Percentiles rank a stretch among this genome's conserved stretches.
These are phyloP conservation scores for Hozukius guyotensis DNA, from an alignment of 2,797 vertebrate species.

Conservation along the genomic window DNA sequence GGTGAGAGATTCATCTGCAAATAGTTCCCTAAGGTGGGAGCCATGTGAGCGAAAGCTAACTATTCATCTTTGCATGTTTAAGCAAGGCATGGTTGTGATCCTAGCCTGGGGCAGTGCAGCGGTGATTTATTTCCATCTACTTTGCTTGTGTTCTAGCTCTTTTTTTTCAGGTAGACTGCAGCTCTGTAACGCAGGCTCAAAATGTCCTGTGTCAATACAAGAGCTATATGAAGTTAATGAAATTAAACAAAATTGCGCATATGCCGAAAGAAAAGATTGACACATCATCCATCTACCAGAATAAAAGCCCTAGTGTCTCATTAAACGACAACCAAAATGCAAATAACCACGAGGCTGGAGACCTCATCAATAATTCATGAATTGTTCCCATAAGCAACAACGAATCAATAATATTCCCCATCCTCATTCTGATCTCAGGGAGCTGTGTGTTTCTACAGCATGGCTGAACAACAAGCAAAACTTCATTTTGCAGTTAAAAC, in stretches of 20 bases:
- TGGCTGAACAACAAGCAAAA: slow-evolving; percentile 34
- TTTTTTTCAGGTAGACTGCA: slow-evolving; percentile 25
- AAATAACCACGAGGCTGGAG: slow-evolving; percentile 52
- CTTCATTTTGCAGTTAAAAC: slow-evolving; percentile 2
- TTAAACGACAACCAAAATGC: slow-evolving; percentile 58
- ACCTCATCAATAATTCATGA: slow-evolving; percentile 71
- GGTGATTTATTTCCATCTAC: slow-evolving; percentile 69
- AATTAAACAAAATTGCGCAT: slow-evolving; percentile 11
- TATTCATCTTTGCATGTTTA: slow-evolving; percentile 78
- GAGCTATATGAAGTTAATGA: not conserved
- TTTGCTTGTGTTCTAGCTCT: slow-evolving; percentile 27
- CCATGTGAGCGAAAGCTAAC: slow-evolving; percentile 67
- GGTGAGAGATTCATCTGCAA: slow-evolving; percentile 68
- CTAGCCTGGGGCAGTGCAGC: slow-evolving; percentile 47
- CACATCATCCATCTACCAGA: slow-evolving; percentile 43
- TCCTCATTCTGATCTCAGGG: slow-evolving; percentile 29
- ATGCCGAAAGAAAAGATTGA: slow-evolving; percentile 26
- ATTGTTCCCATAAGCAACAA: slow-evolving; percentile 57
- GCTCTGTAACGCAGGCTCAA: slow-evolving; percentile 3
- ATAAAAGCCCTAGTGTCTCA: slow-evolving; percentile 46
- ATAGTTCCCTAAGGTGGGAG: slow-evolving; percentile 75
- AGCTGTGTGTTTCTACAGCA: slow-evolving; percentile 5
- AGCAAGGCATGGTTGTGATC: slow-evolving; percentile 61
- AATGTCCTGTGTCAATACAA: slow-evolving; percentile 18
- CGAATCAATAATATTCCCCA: slow-evolving; percentile 56